Percentiles rank a stretch among this genome's conserved stretches.
Evolutionary conservation across 2,797 vertebrate genomes (phyloP).

Genomic region (Enteromius argenteus): DNA sequence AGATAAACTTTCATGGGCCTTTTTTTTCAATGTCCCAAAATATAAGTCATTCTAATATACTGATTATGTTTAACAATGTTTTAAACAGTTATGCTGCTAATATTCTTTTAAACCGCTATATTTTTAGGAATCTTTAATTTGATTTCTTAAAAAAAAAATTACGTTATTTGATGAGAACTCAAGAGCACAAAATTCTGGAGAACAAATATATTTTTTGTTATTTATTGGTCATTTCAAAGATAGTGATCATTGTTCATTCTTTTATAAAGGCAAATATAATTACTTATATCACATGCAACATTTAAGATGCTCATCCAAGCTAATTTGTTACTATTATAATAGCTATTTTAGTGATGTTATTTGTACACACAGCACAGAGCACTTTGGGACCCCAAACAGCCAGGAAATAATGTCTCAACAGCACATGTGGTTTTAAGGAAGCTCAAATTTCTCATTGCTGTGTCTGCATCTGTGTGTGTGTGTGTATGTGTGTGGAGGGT

Average conservation of each 20-base stretch:
- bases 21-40: not conserved
- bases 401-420: slow-evolving; percentile 5
- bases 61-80: not conserved
- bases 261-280: not conserved
- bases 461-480: slow-evolving; percentile 28
- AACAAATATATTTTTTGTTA: not conserved
- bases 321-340: not conserved
- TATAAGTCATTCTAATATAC: not conserved
- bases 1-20: not conserved
- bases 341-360: not conserved
- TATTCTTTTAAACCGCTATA: not conserved
- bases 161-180: not conserved
- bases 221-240: not conserved
- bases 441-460: slow-evolving; percentile 32
- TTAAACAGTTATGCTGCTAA: not conserved
- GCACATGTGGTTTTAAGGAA: not conserved
- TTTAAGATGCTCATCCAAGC: not conserved
- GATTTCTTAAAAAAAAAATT: no score
- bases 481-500: slow-evolving; percentile 24
- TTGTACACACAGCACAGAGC: not conserved
- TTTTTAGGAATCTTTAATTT: not conserved
- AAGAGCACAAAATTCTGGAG: not conserved
- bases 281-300: not conserved
- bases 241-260: not conserved
- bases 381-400: not conserved